These are phyloP conservation scores for Erithacus rubecula DNA, from an alignment of 2,797 vertebrate species.

Conservation along the genomic window DNA sequence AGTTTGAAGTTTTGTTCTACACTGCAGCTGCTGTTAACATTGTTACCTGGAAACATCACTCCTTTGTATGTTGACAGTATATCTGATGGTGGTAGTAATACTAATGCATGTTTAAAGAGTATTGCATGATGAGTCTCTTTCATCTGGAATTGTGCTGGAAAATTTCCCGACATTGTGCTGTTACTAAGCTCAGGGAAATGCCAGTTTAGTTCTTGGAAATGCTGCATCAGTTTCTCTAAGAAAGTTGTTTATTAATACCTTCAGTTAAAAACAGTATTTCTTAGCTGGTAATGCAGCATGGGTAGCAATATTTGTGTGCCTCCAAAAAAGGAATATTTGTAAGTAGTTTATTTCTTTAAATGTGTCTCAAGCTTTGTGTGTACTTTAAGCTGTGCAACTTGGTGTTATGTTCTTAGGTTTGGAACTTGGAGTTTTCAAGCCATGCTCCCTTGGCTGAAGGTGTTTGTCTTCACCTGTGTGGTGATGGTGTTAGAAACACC, in stretches of 20 bases:
- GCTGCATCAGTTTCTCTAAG: background rate
- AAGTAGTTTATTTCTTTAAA: background rate
- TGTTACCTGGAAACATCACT: background rate
- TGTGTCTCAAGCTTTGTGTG: background rate
- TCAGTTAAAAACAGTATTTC: background rate
- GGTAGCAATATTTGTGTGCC: background rate
- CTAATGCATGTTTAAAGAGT: background rate
- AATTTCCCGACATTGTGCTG: background rate
- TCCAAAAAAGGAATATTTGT: background rate
- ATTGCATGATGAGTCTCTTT: background rate
- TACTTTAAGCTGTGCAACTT: background rate
- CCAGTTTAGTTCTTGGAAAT: slow-evolving; percentile 8
- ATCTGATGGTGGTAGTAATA: background rate
- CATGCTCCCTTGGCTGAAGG: background rate
- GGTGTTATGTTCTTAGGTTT: background rate
- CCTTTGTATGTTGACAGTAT: background rate
- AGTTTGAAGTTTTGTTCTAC: background rate
- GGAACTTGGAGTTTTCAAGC: background rate
- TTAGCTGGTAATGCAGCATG: background rate
- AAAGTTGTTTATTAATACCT: background rate
- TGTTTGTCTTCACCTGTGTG: background rate
- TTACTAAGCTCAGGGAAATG: background rate
- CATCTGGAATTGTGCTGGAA: slow-evolving; percentile 35
- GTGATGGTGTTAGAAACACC: background rate
- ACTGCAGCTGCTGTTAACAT: background rate